Base-by-base conservation (phyloP, 2,113 vertebrate species). In the Apteryx mantelli region DNA sequence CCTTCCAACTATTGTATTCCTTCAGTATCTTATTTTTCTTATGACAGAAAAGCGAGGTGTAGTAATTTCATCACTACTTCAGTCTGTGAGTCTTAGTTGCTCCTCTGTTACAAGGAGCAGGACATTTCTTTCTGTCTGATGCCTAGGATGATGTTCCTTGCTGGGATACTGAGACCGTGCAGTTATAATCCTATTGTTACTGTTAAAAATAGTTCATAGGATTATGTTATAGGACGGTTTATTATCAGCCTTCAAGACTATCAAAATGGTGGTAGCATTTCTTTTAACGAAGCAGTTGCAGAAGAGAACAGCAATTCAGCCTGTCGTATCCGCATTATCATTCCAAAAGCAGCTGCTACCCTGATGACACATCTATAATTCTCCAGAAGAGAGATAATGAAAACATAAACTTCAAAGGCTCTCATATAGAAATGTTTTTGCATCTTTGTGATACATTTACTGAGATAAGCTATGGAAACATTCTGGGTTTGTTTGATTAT, bases 401-500 rank as follows among this genome's bases (percentile, higher is more conserved):
- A 83, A 95, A 78, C 40, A 86, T 58, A 80, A 95, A 83, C 68
- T 93, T 93, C 71, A 92, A 91, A 95, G 63, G 11, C 40, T 58
- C 3, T 20, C 44, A 40, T 81, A 77, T 53, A 88, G 76, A 78
- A 85, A 38, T n/a, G 1, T 26, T 91, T 91, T 91, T 16, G 0
- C 26, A 52, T 89, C 17, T 70, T 65, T 77, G 19, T 73, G 30
- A 61, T 77, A 20, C 13, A 63, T 48, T 82, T 42, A 38, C 24
- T 69, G 48, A 90, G 53, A 86, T 86, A 86, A 94, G 25, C 4
- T 76, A 28, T 34, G 8, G 21, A 80, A 92, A 52, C 13, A 3
- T 38, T 66, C 5, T 3, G 3, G 5, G 0, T 48, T 55, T 79
- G 7, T 60, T 53, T 58, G 65, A 19, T 68, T 93, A 38, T 53